phyloP scores from a whole-genome alignment of 2,888 invertebrate species.

The Leptopilina syphax region DNA sequence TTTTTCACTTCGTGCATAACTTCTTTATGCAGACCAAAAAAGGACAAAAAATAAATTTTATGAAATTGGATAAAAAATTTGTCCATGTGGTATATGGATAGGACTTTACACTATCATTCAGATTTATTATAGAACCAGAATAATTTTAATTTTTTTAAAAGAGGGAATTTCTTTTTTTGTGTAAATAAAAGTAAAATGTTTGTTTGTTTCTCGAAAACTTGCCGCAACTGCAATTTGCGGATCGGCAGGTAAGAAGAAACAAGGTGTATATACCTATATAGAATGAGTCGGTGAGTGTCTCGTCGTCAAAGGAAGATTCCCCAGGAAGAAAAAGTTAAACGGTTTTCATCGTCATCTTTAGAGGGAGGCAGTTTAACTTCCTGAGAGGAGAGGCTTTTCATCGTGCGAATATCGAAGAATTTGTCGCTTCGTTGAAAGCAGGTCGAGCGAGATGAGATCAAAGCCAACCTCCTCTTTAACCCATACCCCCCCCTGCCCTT shows the following conservation, averaged over 20 bases:
- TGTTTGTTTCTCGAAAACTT: neutral
- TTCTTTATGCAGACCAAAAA: no score
- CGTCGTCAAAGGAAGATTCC: conserved; percentile 48
- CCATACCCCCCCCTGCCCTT: conserved; percentile 49
- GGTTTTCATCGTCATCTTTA: conserved; percentile 53
- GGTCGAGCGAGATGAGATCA: conserved; percentile 73
- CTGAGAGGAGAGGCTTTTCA: conserved; percentile 69
- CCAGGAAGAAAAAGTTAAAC: conserved; percentile 52
- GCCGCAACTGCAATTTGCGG: neutral
- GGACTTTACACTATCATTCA: no score
- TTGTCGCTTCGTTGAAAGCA: conserved; percentile 73
- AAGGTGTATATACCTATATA: conserved; percentile 31
- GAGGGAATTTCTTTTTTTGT: no score
- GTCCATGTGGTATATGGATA: no score
- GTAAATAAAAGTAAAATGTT: neutral
- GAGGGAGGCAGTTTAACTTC: conserved; percentile 58
- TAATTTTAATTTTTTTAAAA: no score
- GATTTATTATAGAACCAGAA: no score
- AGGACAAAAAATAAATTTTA: no score
- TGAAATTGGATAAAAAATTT: no score
- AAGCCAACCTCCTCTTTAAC: conserved; percentile 63
- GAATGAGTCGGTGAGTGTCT: conserved; percentile 28
- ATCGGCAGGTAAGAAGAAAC: conserved; percentile 44
- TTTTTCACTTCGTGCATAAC: no score
- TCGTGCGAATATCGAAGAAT: conserved; percentile 75